Evolutionary conservation across 2,113 vertebrate species (phyloP).

Genomic region (Carassius gibelio): DNA sequence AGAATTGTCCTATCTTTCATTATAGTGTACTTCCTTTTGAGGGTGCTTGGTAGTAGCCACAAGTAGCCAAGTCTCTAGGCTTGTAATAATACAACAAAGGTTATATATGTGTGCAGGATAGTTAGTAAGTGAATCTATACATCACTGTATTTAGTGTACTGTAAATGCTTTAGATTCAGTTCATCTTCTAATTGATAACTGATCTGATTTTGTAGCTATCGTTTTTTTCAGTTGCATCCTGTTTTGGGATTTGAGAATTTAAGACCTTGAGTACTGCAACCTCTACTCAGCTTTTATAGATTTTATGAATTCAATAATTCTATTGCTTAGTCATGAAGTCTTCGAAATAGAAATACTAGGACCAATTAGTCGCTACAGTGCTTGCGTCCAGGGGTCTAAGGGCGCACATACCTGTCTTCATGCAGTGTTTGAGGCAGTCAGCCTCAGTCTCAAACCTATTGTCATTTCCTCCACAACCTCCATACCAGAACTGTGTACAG

Average conservation of each 20-base stretch:
- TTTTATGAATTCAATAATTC: neutral
- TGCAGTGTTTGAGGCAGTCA: slow-evolving; percentile 79
- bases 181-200: no score
- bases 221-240: neutral
- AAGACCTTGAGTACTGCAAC: neutral
- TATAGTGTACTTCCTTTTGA: neutral
- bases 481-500: slow-evolving; percentile 86
- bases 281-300: no score
- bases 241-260: neutral
- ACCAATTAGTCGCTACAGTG: neutral
- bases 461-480: slow-evolving; percentile 84
- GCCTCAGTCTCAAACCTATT: slow-evolving; percentile 85
- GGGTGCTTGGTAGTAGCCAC: neutral
- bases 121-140: neutral
- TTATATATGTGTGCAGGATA: neutral
- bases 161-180: neutral
- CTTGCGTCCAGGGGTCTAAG: slow-evolving; percentile 8
- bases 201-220: no score
- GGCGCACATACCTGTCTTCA: slow-evolving; percentile 78
- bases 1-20: neutral
- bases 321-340: neutral
- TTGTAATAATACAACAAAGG: neutral
- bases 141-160: neutral
- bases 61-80: neutral
- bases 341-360: no score